Conservation (phyloP, 2,797 vertebrate species). For the Gallinago solitaria region DNA sequence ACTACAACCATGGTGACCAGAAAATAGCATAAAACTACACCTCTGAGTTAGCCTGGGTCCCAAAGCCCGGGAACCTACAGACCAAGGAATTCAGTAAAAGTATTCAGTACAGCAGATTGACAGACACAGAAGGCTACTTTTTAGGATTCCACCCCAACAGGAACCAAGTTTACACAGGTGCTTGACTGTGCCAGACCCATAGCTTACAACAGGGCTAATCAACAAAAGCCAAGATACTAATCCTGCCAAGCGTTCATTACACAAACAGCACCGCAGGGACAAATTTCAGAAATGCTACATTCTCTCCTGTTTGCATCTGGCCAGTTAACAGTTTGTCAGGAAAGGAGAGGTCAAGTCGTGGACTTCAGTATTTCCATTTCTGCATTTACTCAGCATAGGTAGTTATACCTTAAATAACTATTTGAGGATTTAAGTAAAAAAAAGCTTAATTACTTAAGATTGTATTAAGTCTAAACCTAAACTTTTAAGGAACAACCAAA, state of each 20-base stretch:
- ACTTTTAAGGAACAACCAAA: neutral
- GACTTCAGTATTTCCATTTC: neutral
- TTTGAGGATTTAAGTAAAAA: neutral
- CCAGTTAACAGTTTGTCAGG: neutral
- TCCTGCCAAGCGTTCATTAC: neutral
- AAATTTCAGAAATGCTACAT: neutral
- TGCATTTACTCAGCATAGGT: neutral
- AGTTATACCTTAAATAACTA: neutral
- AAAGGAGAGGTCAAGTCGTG: neutral
- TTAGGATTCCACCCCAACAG: neutral
- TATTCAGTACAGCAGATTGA: neutral
- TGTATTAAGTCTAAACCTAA: neutral
- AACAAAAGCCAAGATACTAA: neutral
- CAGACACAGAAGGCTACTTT: rapidly evolving
- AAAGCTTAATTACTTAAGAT: rapidly evolving
- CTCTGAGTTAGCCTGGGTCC: neutral
- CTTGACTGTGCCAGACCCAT: neutral
- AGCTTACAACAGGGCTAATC: neutral
- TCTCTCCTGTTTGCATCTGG: neutral
- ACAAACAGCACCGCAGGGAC: rapidly evolving
- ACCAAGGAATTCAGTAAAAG: neutral
- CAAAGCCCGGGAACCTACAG: neutral
- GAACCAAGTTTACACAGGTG: neutral
- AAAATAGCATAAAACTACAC: neutral
- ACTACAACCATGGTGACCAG: rapidly evolving